Conservation (phyloP, 2,113 vertebrate genomes). For the Platichthys stellatus region DNA sequence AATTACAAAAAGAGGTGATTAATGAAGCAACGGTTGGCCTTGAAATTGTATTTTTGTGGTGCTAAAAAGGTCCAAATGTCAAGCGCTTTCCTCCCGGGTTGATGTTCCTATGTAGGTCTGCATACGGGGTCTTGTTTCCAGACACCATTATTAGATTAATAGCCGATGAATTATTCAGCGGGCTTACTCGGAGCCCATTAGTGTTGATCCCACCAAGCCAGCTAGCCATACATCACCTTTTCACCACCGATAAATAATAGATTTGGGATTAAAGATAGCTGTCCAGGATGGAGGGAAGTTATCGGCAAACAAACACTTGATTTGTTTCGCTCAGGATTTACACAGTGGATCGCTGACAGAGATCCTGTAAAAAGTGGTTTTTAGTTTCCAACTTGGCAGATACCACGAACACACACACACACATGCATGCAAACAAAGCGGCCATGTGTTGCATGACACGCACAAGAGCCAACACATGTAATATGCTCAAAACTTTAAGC, state of each 20-base stretch:
- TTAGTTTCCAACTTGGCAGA: slow-evolving; percentile 31
- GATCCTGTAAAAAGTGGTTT: slow-evolving; percentile 32
- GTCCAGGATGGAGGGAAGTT: slow-evolving; percentile 41
- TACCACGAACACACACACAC: not conserved
- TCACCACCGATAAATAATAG: slow-evolving; percentile 69
- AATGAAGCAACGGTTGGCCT: not conserved
- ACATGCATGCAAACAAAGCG: slow-evolving; percentile 6
- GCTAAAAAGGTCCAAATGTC: slow-evolving; percentile 79
- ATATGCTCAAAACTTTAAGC: not conserved
- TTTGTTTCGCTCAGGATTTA: slow-evolving; percentile 45
- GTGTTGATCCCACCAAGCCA: slow-evolving; percentile 57
- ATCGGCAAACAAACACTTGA: slow-evolving; percentile 56
- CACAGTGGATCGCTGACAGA: slow-evolving; percentile 27
- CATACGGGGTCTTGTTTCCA: slow-evolving; percentile 68
- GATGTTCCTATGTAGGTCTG: slow-evolving; percentile 73
- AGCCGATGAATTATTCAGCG: slow-evolving; percentile 75
- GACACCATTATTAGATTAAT: slow-evolving; percentile 78
- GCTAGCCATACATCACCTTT: slow-evolving; percentile 66
- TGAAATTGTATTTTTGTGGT: slow-evolving; percentile 58
- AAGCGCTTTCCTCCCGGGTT: slow-evolving; percentile 72
- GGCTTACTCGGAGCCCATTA: slow-evolving; percentile 68
- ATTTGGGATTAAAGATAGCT: slow-evolving; percentile 69
- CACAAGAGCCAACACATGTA: not conserved
- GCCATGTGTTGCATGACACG: slow-evolving; percentile 41
- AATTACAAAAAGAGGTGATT: slow-evolving; percentile 32